phyloP scores from a whole-genome alignment of 2,113 vertebrate species.

The Phodopus roborovskii region DNA sequence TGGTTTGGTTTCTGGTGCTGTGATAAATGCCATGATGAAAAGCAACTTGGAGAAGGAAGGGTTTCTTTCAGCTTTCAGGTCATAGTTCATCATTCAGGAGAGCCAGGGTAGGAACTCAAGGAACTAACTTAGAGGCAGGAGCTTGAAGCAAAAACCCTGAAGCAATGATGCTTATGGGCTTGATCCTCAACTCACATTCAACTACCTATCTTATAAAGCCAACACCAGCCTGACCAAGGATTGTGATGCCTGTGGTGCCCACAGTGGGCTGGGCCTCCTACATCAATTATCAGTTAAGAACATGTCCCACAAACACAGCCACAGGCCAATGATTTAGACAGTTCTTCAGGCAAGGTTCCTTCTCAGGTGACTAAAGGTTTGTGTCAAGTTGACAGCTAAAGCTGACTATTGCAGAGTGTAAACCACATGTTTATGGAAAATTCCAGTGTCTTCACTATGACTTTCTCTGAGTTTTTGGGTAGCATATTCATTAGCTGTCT shows the following conservation, averaged over 20 bases:
- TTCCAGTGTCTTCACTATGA: neutral
- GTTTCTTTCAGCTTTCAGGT: neutral
- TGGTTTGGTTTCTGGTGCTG: neutral
- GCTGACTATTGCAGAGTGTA: neutral
- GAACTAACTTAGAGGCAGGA: neutral
- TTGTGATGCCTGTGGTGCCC: neutral
- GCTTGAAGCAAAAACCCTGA: neutral
- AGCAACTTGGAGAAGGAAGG: neutral
- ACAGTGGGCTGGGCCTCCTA: neutral
- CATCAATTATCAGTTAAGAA: neutral
- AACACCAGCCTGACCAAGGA: neutral
- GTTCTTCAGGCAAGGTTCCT: neutral
- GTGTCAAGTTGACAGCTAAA: neutral
- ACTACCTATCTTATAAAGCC: neutral
- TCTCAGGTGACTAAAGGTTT: neutral
- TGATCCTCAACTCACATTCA: neutral
- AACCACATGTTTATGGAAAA: neutral
- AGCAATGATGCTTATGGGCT: neutral
- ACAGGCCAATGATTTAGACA: neutral
- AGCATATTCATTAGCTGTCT: neutral
- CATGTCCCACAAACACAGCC: neutral
- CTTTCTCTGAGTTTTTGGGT: neutral
- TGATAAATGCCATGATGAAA: neutral
- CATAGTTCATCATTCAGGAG: neutral
- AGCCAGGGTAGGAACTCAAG: neutral